Evolutionary conservation across 2,888 invertebrate genomes (phyloP), one percentile per base, ranked within the genome.

Genomic region (Pyrgus malvae): DNA sequence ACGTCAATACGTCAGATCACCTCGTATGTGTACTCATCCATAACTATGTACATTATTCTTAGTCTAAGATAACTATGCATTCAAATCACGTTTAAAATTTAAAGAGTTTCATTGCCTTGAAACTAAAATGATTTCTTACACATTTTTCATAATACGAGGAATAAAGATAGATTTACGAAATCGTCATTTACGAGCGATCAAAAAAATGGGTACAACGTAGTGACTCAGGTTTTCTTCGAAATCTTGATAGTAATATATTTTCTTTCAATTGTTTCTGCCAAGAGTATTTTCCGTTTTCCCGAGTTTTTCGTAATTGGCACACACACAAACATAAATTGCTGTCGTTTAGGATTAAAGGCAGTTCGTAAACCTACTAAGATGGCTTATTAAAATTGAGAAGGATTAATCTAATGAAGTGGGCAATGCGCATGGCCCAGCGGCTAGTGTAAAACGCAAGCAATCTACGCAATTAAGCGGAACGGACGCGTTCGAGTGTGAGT

Each of bases 201-300:
- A 40, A 38, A 40, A 33, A 41, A 23, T 41, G 21, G 23, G 41
- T 33, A 19, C 19, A 29, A 3, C 12, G 37, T n/a, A 35, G n/a
- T 51, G 51, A 51, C 21, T 51, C 51, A 50, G 14, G n/a, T 1
- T 14, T 51, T 42, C 51, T 51, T 11, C 12, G 51, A 42, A 35
- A 19, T 44, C 27, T 37, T 27, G 27, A 27, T 44, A 44, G 25
- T 19, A 27, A 27, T 51, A 27, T 41, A 33, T 51, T 37, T 19
- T 44, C 27, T 9, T 35, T 19, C 42, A 35, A 33, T 44, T 44
- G 48, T 44, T 25, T 35, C 35, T 51, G 51, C 44, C 51, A 51
- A 44, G 17, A 51, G 14, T 17, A 35, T 44, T 51, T 51, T 37
- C 27, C 44, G 31, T 44, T 51, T 51, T 37, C 27, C 44, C 16